phyloP scores from a whole-genome alignment of 2,113 vertebrate species.

The Oncorhynchus mykiss region DNA sequence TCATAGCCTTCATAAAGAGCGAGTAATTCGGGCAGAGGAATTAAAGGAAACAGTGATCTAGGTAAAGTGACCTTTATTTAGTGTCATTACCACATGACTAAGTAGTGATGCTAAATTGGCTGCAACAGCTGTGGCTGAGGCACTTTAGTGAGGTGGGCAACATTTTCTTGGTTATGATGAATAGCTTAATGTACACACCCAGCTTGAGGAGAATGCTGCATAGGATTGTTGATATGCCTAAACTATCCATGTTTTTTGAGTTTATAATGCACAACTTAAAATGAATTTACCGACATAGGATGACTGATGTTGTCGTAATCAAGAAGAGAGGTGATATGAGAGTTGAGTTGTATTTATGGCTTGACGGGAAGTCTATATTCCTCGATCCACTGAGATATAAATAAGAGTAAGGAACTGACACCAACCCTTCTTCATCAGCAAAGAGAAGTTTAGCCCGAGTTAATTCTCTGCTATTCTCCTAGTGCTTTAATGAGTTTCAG shows the following conservation, averaged over 20 bases:
- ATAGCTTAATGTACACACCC: neutral
- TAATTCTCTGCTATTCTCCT: conserved; percentile 43
- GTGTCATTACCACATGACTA: conserved; percentile 29
- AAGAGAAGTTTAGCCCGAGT: conserved; percentile 48
- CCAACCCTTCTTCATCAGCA: conserved; percentile 25
- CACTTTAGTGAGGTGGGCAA: neutral
- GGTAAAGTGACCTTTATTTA: conserved; percentile 44
- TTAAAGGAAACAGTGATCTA: conserved; percentile 19
- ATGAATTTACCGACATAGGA: neutral
- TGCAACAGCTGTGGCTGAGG: neutral
- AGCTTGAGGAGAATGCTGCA: neutral
- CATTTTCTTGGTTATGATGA: neutral
- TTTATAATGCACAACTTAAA: neutral
- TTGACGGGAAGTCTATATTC: conserved; percentile 39
- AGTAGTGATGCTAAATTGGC: neutral
- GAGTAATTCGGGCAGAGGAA: conserved; percentile 10
- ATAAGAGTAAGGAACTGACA: conserved; percentile 42
- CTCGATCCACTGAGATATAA: conserved; percentile 53
- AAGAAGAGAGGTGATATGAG: conserved; percentile 18
- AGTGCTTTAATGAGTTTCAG: conserved; percentile 57
- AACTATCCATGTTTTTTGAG: neutral
- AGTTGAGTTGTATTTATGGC: conserved; percentile 26
- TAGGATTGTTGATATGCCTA: neutral
- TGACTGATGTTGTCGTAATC: neutral
- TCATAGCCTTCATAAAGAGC: conserved; percentile 17